Conservation (phyloP, 2,888 invertebrate species). For the Hartigia nigra region DNA sequence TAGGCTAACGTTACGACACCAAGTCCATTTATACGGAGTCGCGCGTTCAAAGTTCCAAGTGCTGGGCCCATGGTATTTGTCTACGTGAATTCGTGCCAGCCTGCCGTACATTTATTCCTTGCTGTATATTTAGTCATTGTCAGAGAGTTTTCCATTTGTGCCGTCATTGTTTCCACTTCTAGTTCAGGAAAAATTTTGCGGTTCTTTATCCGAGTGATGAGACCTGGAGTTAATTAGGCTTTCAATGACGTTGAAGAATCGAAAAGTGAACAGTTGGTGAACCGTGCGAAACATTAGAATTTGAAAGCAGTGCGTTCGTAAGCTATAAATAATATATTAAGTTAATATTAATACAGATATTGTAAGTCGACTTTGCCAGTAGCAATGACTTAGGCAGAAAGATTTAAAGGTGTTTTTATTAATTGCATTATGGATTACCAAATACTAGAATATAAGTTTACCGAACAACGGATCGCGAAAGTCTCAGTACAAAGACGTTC, state of each 20-base stretch:
- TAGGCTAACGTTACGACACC: neutral
- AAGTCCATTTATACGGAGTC: neutral
- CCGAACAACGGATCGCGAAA: neutral
- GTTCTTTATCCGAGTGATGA: neutral
- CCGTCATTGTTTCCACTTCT: slow-evolving; percentile 30
- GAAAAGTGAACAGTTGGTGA: too few relatives aligned
- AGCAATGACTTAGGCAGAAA: neutral
- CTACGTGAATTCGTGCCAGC: neutral
- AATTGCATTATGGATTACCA: neutral
- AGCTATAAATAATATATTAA: too few relatives aligned
- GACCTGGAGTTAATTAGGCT: neutral
- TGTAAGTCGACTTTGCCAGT: too few relatives aligned
- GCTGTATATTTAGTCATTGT: slow-evolving; percentile 20
- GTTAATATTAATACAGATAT: too few relatives aligned
- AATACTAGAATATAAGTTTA: neutral
- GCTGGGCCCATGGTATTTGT: neutral
- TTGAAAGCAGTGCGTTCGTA: too few relatives aligned
- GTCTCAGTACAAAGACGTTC: neutral
- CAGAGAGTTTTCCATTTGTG: slow-evolving; percentile 30
- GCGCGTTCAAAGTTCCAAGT: neutral
- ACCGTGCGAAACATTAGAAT: too few relatives aligned
- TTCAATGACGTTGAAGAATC: too few relatives aligned
- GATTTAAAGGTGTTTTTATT: neutral
- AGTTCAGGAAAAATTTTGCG: slow-evolving; percentile 24
- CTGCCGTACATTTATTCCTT: neutral